These are phyloP conservation scores for Trichopoda pennipes DNA, from an alignment of 2,888 invertebrate species.

Conservation along the genomic window DNA sequence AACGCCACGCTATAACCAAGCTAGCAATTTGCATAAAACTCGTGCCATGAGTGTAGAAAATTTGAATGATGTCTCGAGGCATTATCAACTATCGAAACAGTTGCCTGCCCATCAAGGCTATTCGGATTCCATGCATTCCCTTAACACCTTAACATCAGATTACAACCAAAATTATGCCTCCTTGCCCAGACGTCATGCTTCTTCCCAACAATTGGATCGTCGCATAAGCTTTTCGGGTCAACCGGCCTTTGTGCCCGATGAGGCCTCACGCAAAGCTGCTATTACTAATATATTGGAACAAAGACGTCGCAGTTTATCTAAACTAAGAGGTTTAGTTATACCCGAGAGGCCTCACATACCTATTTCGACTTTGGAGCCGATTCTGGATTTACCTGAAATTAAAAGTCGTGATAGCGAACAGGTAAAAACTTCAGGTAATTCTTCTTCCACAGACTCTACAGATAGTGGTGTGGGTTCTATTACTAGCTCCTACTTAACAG, in stretches of 20 bases:
- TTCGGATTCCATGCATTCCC: conserved; percentile 79
- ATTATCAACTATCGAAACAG: conserved; percentile 77
- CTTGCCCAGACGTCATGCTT: conserved; percentile 72
- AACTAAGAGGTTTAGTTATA: conserved; percentile 92
- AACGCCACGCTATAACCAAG: conserved; percentile 61
- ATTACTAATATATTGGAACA: conserved; percentile 90
- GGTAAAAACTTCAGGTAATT: conserved; percentile 80
- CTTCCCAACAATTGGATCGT: conserved; percentile 70
- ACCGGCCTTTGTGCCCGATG: conserved; percentile 75
- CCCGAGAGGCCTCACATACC: conserved; percentile 86
- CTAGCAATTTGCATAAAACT: conserved; percentile 79
- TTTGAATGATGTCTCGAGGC: conserved; percentile 79
- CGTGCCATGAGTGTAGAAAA: conserved; percentile 84
- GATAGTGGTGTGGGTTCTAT: conserved; percentile 75
- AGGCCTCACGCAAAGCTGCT: conserved; percentile 84
- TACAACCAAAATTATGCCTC: conserved; percentile 75
- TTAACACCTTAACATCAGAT: conserved; percentile 76
- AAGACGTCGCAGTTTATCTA: conserved; percentile 90
- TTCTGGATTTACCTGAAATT: conserved; percentile 90
- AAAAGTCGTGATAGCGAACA: conserved; percentile 86
- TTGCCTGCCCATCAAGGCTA: conserved; percentile 75
- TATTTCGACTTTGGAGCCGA: conserved; percentile 81
- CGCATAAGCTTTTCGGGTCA: conserved; percentile 76
- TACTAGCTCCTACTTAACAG: conserved; percentile 47
- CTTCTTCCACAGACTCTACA: conserved; percentile 77